Conservation (phyloP, 2,888 invertebrate genomes). For the Pandemis heparana region DNA sequence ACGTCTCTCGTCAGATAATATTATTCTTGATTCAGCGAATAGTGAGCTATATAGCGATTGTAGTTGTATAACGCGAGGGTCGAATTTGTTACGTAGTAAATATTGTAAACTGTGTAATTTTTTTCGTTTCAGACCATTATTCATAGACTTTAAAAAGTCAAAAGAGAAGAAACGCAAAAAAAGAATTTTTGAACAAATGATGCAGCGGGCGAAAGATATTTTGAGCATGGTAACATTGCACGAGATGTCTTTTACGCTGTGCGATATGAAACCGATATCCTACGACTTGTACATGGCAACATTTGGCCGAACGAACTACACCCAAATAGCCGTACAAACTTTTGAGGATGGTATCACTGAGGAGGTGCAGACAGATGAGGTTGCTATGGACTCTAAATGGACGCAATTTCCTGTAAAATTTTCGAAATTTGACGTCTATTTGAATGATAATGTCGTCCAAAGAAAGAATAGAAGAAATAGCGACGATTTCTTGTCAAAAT, state of each 20-base stretch:
- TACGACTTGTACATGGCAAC: slow-evolving; percentile 80
- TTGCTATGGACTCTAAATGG: slow-evolving; percentile 69
- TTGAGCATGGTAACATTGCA: slow-evolving; percentile 76
- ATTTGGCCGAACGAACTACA: slow-evolving; percentile 74
- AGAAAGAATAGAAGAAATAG: slow-evolving; percentile 54
- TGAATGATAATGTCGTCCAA: slow-evolving; percentile 47
- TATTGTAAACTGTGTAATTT: too few species aligned
- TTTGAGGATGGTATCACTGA: slow-evolving; percentile 75
- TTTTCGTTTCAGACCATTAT: slow-evolving; percentile 66
- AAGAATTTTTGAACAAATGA: slow-evolving; percentile 60
- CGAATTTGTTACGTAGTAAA: too few species aligned
- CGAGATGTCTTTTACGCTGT: slow-evolving; percentile 74
- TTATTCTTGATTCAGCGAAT: too few species aligned
- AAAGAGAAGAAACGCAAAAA: slow-evolving; percentile 68
- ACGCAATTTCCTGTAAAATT: slow-evolving; percentile 77
- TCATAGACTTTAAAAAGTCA: slow-evolving; percentile 75
- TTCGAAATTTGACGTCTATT: slow-evolving; percentile 64
- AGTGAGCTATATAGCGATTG: too few species aligned
- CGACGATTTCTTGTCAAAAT: slow-evolving; percentile 66
- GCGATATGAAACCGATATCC: slow-evolving; percentile 81
- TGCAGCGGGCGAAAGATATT: slow-evolving; percentile 73
- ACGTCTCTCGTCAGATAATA: too few species aligned
- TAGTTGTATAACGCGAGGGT: too few species aligned
- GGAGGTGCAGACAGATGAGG: slow-evolving; percentile 75
- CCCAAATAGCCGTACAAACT: slow-evolving; percentile 74